These are phyloP conservation scores for Sceloporus undulatus DNA, from an alignment of 2,113 vertebrate genomes.

Conservation along the genomic window DNA sequence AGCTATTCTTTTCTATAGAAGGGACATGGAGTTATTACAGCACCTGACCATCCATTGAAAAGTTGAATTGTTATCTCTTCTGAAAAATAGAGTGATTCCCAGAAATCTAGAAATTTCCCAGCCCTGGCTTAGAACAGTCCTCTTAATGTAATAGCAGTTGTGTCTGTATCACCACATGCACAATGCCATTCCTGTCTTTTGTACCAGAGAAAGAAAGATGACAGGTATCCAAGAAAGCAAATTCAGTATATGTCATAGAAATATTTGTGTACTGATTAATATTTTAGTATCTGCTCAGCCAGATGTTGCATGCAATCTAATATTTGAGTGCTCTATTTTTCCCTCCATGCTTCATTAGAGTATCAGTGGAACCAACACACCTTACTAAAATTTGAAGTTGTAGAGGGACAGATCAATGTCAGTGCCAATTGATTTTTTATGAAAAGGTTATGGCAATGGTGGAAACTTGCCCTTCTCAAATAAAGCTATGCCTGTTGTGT, in stretches of 20 bases:
- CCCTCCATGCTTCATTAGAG: not conserved
- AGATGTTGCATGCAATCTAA: not conserved
- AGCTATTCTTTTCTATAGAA: no score
- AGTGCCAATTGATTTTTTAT: not conserved
- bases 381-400: not conserved
- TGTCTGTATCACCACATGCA: not conserved
- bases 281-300: not conserved
- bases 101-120: not conserved
- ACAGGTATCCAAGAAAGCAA: not conserved
- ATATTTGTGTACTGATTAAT: not conserved
- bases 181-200: not conserved
- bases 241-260: not conserved
- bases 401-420: not conserved
- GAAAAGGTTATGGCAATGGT: not conserved
- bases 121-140: not conserved
- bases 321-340: not conserved
- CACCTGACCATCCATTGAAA: not conserved
- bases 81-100: not conserved
- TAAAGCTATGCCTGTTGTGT: conserved; percentile 4
- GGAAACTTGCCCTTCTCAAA: not conserved
- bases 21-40: not conserved
- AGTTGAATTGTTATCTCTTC: not conserved
- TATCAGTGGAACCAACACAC: not conserved
- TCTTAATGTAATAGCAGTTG: not conserved
- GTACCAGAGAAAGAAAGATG: not conserved